Evolutionary conservation across 2,888 invertebrate species (phyloP), one percentile per base, ranked within the genome.

Genomic region (Parnassius smintheus): DNA sequence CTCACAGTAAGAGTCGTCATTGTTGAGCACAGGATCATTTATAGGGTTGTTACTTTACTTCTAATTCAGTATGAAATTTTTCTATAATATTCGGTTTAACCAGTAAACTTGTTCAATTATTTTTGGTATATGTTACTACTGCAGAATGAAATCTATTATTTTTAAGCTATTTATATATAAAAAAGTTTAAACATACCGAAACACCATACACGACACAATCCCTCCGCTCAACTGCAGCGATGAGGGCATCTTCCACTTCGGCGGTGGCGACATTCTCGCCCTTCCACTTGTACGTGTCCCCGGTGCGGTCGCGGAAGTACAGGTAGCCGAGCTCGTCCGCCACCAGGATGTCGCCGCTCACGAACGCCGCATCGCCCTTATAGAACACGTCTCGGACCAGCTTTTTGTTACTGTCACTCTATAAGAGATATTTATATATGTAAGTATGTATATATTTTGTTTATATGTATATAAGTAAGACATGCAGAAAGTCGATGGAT

Each of bases 251-350:
- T 88, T 99, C 99, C 22, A 99, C 97, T 91, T 99, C 99, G 0
- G 96, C 95, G 1, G 99, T 99, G 63, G 98, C 96, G 1, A 99
- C 98, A 82, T 99, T 99, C 92, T 99, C 99, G 12, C 99, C 99
- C 80, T 97, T 96, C 98, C 98, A 98, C 75, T 95, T 93, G 86
- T 95, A 96, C 0, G 96, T 96, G 84, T 96, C 96, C 2, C 96
- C 96, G 57, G 95, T 96, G 79, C 99, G 94, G 87, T 99, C 99
- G 73, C 95, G 96, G 92, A 99, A 99, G 90, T 94, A 98, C 78
- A 97, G 94, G 88, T 97, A 98, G 50, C 98, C 98, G n/a, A 96
- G 92, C 71, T 98, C 96, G 83, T 99, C 98, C 90, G 95, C 95
- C 49, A 96, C 94, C 68, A 99, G 88, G 74, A 99, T 94, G 90